Base-by-base conservation (phyloP, 2,888 invertebrate genomes). In the Protophormia terraenovae region DNA sequence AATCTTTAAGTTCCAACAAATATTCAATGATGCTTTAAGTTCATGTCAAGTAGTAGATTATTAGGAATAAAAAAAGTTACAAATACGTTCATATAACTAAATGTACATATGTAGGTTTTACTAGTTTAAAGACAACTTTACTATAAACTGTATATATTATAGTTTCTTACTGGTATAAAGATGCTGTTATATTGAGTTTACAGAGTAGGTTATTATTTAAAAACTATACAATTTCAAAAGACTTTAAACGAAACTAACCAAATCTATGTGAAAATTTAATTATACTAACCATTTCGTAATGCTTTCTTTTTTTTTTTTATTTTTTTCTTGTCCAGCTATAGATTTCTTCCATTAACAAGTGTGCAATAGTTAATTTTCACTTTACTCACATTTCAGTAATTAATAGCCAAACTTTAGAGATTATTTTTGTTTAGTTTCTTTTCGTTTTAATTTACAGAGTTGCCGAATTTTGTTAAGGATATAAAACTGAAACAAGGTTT, bases 391-490 rank as follows among this genome's bases (percentile, higher is more conserved):
- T 71, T 80, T 2, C 7, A 50, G 73, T 81, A 82, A 85, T 78
- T 85, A 81, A 85, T 82, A 27, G 84, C 47, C 69, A 75, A 82
- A 78, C 55, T 82, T 78, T 84, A 45, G 35, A 72, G 50, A 62
- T 66, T 55, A 45, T 41, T 72, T 66, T 73, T 53, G 27, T 41
- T 79, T 58, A 19, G 50, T 67, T 60, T 45, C 16, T 72, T 38
- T 58, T 60, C 8, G 10, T 60, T 71, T 53, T 22, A 10, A 4
- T 27, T 50, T 41, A 1, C 22, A 73, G 83, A 47, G 77, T 73
- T 83, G 38, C 77, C 66, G 1, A 45, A 19, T 16, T 8, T 1
- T 5, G 19, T 10, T n/a, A n/a, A n/a, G n/a, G n/a, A n/a, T n/a
- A n/a, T n/a, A n/a, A n/a, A n/a, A n/a, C n/a, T n/a, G n/a, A n/a